Evolutionary conservation across 2,797 vertebrate species (phyloP).

Genomic region (Phaenicophaeus curvirostris): DNA sequence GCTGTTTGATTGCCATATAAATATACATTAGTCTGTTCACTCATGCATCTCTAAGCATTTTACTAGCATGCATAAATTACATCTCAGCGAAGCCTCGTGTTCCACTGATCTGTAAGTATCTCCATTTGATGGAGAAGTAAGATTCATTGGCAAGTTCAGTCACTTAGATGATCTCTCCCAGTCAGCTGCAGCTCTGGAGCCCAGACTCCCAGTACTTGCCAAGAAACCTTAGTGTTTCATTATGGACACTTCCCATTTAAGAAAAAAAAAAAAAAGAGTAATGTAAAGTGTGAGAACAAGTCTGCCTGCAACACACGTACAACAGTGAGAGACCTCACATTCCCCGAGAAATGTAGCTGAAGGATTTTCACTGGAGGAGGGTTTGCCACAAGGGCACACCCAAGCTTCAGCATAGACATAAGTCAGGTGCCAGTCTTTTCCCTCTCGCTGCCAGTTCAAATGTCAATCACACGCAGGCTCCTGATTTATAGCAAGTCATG

Average conservation of each 20-base stretch:
- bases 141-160: background rate
- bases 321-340: background rate
- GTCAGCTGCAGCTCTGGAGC: background rate
- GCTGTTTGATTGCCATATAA: background rate
- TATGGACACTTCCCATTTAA: background rate
- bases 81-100: background rate
- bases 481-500: conserved; percentile 42
- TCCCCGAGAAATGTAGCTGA: background rate
- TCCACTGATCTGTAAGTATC: background rate
- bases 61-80: background rate
- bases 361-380: background rate
- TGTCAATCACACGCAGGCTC: background rate
- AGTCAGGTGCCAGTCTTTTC: background rate
- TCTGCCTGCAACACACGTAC: background rate
- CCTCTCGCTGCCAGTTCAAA: background rate
- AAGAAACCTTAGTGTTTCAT: background rate
- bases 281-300: background rate
- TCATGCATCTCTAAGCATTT: background rate
- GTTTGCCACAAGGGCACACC: background rate
- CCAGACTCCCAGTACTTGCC: background rate
- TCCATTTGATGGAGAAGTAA: background rate
- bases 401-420: background rate
- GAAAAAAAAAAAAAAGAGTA: background rate
- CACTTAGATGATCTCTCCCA: background rate
- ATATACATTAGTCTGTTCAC: background rate